phyloP scores from a whole-genome alignment of 2,797 vertebrate genomes.

The Chlorospingus flavigularis region DNA sequence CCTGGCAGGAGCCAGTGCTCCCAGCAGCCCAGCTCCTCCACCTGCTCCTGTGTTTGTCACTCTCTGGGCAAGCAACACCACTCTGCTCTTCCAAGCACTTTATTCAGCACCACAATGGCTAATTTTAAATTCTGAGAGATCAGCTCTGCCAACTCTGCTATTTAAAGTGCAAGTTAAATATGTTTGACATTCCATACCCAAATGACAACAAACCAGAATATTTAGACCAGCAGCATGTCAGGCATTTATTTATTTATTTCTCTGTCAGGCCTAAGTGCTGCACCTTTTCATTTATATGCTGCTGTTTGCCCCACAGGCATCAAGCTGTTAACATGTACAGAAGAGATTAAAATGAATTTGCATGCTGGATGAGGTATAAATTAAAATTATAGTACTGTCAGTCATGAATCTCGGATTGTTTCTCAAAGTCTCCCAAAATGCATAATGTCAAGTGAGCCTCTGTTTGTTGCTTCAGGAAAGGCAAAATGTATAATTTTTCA shows the following conservation, averaged over 20 bases:
- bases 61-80: neutral
- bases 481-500: constrained; percentile 72
- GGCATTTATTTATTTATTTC: constrained; percentile 5
- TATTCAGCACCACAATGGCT: neutral
- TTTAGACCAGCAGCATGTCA: neutral
- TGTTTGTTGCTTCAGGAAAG: constrained; percentile 71
- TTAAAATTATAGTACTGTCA: constrained; percentile 78
- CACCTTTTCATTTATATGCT: constrained; percentile 61
- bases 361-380: constrained; percentile 75
- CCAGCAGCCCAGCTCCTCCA: neutral
- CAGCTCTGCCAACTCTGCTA: neutral
- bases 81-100: neutral
- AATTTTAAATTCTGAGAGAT: neutral
- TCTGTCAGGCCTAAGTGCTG: neutral
- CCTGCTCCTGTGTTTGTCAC: neutral
- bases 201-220: constrained; percentile 16
- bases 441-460: constrained; percentile 73
- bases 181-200: neutral
- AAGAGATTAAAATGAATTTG: constrained; percentile 72
- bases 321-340: constrained; percentile 71
- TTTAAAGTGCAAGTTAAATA: neutral
- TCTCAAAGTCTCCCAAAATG: constrained; percentile 74
- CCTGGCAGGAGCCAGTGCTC: accelerated
- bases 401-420: constrained; percentile 71
- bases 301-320: constrained; percentile 71